Evolutionary conservation across 2,888 invertebrate species (phyloP).

Genomic region (Amblyjoppa proteus): DNA sequence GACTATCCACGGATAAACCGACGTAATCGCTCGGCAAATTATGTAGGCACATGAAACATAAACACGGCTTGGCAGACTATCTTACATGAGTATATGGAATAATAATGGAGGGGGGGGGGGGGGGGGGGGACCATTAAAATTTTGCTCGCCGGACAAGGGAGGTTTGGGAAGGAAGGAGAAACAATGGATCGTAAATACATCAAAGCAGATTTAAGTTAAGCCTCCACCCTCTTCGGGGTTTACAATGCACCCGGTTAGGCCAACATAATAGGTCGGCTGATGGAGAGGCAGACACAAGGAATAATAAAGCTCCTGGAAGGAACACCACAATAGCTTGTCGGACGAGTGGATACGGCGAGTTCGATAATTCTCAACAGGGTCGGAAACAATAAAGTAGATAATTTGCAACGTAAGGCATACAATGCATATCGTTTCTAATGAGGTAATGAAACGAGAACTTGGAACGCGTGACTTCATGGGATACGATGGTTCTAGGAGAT

Average conservation of each 20-base stretch:
- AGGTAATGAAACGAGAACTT: neutral
- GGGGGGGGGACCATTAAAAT: slow-evolving; percentile 50
- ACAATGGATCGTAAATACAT: slow-evolving; percentile 70
- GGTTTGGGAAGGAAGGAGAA: slow-evolving; percentile 43
- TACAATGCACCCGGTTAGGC: slow-evolving; percentile 35
- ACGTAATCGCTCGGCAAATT: slow-evolving; percentile 78
- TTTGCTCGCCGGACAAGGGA: slow-evolving; percentile 41
- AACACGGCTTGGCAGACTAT: slow-evolving; percentile 70
- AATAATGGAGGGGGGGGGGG: slow-evolving; percentile 69
- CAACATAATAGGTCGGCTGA: slow-evolving; percentile 6
- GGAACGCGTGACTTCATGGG: too few relatives aligned
- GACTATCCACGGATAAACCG: slow-evolving; percentile 70
- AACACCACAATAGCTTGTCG: neutral
- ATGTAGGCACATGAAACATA: slow-evolving; percentile 75
- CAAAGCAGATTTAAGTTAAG: slow-evolving; percentile 56
- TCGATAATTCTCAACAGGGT: neutral
- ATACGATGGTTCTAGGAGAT: too few relatives aligned
- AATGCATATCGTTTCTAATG: neutral
- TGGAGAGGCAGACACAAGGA: neutral
- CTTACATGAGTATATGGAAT: slow-evolving; percentile 74
- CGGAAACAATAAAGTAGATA: neutral
- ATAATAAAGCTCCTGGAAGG: neutral
- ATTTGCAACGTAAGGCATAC: neutral
- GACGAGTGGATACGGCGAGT: neutral
- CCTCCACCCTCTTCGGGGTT: slow-evolving; percentile 2